These are phyloP conservation scores for Marmota monax DNA, from an alignment of 2,113 vertebrate species.

Conservation along the genomic window DNA sequence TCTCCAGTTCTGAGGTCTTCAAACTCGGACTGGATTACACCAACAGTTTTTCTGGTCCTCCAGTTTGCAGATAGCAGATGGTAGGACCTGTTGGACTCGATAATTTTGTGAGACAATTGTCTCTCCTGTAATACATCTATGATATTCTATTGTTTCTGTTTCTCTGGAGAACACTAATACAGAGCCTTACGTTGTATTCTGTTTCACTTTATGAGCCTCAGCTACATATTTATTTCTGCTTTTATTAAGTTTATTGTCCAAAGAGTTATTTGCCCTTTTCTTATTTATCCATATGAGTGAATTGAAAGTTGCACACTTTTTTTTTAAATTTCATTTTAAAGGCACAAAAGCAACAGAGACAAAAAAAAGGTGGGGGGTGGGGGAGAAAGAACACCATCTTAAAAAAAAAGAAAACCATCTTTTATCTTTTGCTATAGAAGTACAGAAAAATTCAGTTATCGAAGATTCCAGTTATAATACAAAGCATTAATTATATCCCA, in stretches of 20 bases:
- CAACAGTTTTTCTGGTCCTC: not conserved
- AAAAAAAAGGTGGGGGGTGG: rapidly evolving
- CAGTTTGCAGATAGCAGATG: not conserved
- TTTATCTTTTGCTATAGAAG: not conserved
- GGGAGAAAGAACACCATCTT: not conserved
- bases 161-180: not conserved
- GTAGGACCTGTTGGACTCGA: not conserved
- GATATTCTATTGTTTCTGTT: not conserved
- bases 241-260: not conserved
- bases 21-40: no score
- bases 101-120: not conserved
- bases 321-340: conserved; percentile 27
- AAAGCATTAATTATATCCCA: not conserved
- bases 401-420: not conserved
- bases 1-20: not conserved
- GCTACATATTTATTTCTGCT: not conserved
- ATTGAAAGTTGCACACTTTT: conserved; percentile 4
- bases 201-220: not conserved
- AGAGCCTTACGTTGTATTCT: not conserved
- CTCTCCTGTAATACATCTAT: not conserved
- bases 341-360: not conserved
- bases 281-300: not conserved
- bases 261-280: conserved; percentile 17
- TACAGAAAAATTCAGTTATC: not conserved
- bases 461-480: not conserved